Base-by-base conservation (phyloP, 2,113 vertebrate species). In the Passer domesticus region DNA sequence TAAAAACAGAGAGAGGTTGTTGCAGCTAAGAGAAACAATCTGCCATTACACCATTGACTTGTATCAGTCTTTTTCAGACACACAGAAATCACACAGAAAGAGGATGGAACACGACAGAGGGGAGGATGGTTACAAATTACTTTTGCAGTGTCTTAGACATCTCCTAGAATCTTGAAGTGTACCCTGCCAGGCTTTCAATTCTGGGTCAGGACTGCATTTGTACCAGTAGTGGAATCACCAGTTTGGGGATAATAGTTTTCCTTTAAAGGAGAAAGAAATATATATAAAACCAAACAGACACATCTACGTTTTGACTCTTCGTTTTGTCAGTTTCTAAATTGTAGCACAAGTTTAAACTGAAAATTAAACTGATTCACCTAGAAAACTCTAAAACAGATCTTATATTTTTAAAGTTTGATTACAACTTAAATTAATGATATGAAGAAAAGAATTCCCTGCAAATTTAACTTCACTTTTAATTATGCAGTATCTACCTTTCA, bases 21-120 rank as follows among this genome's bases (percentile, higher is more conserved):
- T 59, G 17, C 9, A 59, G 4, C 19, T 35, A 4, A 35, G 24
- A 67, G 56, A 56, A 78, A 50, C 5, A 24, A 55, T 23, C 39
- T 89, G 4, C 20, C 15, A 6, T 59, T 7, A 9, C 15, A 4
- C 12, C 11, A 0, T 5, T 37, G 35, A 10, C 31, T 66, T 17
- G 6, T 27, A 15, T 60, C 33, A 22, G 30, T 27, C 37, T 11
- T 37, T 37, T 37, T 53, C 20, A 83, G 72, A 37, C 0, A 0
- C 3, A 4, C 7, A 37, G 52, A 56, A 73, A 35, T 28, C 30
- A 21, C 31, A 12, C 5, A 39, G 22, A n/a, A 20, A 43, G 30
- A 13, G 13, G 27, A 52, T 75, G 30, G 35, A 87, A 33, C 1
- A 20, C 64, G 43, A 66, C 13, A 20, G 8, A 15, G 28, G 4